Evolutionary conservation across 2,797 vertebrate species (phyloP), one percentile per base, ranked within the genome.

Genomic region (Phyllotis vaccarum): DNA sequence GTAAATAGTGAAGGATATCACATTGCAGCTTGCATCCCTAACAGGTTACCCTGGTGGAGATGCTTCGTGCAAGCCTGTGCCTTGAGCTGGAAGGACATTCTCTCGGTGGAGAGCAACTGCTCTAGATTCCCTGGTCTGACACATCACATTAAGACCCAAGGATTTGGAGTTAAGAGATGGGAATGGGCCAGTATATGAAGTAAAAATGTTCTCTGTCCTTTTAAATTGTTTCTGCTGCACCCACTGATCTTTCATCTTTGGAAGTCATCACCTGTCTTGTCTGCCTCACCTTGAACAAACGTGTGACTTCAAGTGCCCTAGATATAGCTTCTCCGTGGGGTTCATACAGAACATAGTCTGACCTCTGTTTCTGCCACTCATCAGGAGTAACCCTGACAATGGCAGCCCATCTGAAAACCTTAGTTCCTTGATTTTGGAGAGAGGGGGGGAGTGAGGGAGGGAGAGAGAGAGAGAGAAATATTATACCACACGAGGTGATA

Each of bases 1-100:
- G 85, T 82, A 92, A 97, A 92, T 56, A 93, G 95, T 91, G 66
- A 91, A 74, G 70, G 89, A 70, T 90, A 92, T 49, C 92, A 94
- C 89, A 88, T 92, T 97, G 68, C 83, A 90, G 88, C 82, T 95
- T 68, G 0, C 34, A 93, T 74, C 1, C 3, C 94, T 88, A 95
- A 97, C 78, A 83, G 81, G 78, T 94, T 72, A 49, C 54, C 83
- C 90, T 95, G 80, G 86, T 86, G 54, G 72, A 95, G 66, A 81
- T 81, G 66, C 43, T 64, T 49, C 22, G 1, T 88, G 54, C 31
- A 52, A 74, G 93, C 92, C 90, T 96, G 96, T 87, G 87, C 62
- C 82, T 90, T 68, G 74, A 96, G 88, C 86, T 31, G n/a, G 54
- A 89, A 89, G 82, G 82, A 22, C 89, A 54, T 75, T n/a, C 93